Conservation (phyloP, 2,113 vertebrate species). For the Xenopus borealis region DNA sequence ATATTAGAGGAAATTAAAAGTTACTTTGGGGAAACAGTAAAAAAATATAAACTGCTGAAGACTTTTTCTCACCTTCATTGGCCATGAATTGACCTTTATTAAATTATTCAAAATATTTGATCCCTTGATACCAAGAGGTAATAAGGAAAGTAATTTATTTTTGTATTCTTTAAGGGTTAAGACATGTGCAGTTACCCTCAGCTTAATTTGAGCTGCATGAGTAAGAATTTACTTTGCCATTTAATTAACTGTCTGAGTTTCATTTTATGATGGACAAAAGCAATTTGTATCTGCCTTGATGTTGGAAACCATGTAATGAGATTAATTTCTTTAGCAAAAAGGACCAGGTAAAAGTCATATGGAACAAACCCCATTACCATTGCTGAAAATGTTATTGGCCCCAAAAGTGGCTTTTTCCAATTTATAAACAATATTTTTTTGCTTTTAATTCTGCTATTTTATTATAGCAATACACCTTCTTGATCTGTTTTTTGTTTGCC, state of each 20-base stretch:
- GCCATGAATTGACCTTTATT: constrained; percentile 26
- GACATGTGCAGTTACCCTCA: constrained; percentile 26
- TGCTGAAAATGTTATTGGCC: neutral
- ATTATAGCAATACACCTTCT: no score
- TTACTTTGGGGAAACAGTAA: neutral
- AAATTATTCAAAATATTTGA: constrained; percentile 23
- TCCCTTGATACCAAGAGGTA: constrained; percentile 18
- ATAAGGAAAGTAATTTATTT: constrained; percentile 36
- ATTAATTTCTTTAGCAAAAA: constrained; percentile 20
- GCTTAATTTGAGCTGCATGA: constrained; percentile 39
- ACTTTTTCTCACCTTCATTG: constrained; percentile 6
- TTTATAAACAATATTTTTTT: neutral
- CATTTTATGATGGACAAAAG: constrained; percentile 45
- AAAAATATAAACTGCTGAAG: constrained; percentile 12
- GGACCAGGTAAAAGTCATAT: constrained; percentile 24
- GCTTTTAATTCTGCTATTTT: neutral
- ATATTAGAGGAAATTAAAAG: constrained; percentile 6
- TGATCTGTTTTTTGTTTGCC: no score
- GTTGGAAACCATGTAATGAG: constrained; percentile 24
- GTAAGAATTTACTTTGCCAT: constrained; percentile 41
- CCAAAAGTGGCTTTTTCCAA: no score
- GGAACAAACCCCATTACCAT: neutral
- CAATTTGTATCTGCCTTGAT: constrained; percentile 41
- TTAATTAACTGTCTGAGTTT: constrained; percentile 40
- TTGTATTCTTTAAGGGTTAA: constrained; percentile 31